phyloP scores from a whole-genome alignment of 2,888 invertebrate species.

The Drosophila ezoana region DNA sequence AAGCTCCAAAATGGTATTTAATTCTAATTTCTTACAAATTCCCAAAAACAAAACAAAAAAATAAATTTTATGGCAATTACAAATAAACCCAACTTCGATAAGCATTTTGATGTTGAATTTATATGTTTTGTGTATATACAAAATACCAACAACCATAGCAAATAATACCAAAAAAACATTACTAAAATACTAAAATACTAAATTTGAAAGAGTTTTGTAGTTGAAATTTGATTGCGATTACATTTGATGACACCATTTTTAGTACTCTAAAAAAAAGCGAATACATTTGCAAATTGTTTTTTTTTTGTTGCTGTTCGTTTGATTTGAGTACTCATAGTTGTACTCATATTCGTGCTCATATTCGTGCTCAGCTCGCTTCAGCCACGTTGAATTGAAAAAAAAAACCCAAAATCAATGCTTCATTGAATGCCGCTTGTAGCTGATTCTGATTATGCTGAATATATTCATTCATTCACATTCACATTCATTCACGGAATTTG shows the following conservation, averaged over 20 bases:
- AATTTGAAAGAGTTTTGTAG: conserved; percentile 24
- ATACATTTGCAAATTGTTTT: conserved; percentile 15
- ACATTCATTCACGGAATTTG: background rate
- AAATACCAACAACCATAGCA: conserved; percentile 5
- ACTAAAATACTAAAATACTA: background rate
- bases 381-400: background rate
- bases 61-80: conserved; percentile 11
- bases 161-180: background rate
- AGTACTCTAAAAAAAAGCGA: conserved; percentile 8
- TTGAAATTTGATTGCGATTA: conserved; percentile 22
- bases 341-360: conserved; percentile 8
- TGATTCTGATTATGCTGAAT: background rate
- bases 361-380: no score
- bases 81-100: conserved; percentile 26
- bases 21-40: conserved; percentile 42
- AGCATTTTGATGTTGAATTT: conserved; percentile 46
- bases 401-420: conserved; percentile 5
- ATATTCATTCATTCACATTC: conserved; percentile 8
- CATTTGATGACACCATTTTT: conserved; percentile 28
- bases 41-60: conserved; percentile 2
- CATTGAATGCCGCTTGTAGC: conserved; percentile 40
- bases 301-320: conserved; percentile 20
- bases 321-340: conserved; percentile 19
- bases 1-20: conserved; percentile 94
- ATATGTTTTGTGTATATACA: conserved; percentile 47